These are phyloP conservation scores for Ormyrus thymus DNA, from an alignment of 2,888 invertebrate species.

Conservation along the genomic window DNA sequence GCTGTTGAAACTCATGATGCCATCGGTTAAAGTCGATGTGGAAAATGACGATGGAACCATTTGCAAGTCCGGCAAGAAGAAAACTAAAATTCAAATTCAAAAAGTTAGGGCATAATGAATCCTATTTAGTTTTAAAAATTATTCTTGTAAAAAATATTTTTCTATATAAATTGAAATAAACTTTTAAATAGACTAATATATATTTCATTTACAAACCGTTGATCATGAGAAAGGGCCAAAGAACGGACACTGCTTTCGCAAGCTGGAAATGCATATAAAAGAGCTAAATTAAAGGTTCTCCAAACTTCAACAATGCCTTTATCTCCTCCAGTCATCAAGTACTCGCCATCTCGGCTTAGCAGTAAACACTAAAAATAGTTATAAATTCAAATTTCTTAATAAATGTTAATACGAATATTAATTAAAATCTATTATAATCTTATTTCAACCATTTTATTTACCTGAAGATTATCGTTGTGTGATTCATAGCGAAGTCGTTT, in stretches of 20 bases:
- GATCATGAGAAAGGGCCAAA: constrained; percentile 97
- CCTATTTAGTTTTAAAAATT: too few relatives aligned
- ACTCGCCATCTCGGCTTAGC: constrained; percentile 98
- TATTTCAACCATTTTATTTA: constrained; percentile 70
- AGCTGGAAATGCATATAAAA: constrained; percentile 98
- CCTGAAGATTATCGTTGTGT: constrained; percentile 96
- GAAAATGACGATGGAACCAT: constrained; percentile 98
- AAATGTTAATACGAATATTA: not conserved
- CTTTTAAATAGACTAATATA: too few relatives aligned
- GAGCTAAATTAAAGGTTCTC: constrained; percentile 97
- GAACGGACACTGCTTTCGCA: constrained; percentile 96
- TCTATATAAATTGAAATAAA: too few relatives aligned
- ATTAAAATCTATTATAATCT: not conserved
- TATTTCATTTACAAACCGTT: constrained; percentile 85
- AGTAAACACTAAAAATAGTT: constrained; percentile 84
- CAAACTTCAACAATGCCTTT: constrained; percentile 98
- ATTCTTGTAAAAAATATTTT: too few relatives aligned
- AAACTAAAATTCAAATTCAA: constrained; percentile 80
- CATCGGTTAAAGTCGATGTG: constrained; percentile 99
- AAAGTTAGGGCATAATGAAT: too few relatives aligned
- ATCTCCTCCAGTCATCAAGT: constrained; percentile 97
- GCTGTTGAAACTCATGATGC: constrained; percentile 97
- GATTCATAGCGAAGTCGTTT: constrained; percentile 91
- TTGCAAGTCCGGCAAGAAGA: constrained; percentile 95
- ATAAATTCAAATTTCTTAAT: constrained; percentile 3